These are phyloP conservation scores for Lochmaea capreae DNA, from an alignment of 2,888 invertebrate species.

Conservation along the genomic window DNA sequence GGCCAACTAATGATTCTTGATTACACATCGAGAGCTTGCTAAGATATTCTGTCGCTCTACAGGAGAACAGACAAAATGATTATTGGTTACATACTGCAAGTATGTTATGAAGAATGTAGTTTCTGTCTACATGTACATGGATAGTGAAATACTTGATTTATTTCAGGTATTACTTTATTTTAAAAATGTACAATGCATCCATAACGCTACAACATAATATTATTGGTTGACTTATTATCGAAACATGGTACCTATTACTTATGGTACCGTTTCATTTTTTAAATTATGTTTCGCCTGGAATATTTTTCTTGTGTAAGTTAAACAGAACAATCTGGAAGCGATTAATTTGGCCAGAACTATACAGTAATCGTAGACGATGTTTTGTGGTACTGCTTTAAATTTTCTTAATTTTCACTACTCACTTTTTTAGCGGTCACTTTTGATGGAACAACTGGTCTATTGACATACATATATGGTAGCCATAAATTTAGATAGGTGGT, in stretches of 20 bases:
- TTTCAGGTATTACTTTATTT: not conserved
- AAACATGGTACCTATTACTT: not conserved
- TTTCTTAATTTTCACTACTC: too few species aligned
- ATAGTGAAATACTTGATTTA: not conserved
- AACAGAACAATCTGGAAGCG: too few species aligned
- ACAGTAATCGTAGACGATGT: too few species aligned
- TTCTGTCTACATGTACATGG: conserved; percentile 7
- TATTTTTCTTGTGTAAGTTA: too few species aligned
- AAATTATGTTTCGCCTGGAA: not conserved
- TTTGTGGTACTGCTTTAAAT: too few species aligned
- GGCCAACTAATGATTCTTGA: conserved; percentile 40
- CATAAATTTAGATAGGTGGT: too few species aligned
- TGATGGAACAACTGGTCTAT: too few species aligned
- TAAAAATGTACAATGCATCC: not conserved
- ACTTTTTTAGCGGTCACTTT: too few species aligned
- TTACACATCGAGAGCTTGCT: conserved; percentile 21
- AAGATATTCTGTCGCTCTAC: conserved; percentile 47
- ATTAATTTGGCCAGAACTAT: too few species aligned
- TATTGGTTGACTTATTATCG: not conserved
- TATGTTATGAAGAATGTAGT: conserved; percentile 55
- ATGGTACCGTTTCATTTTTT: not conserved
- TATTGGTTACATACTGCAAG: conserved; percentile 61
- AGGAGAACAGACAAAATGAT: conserved; percentile 62
- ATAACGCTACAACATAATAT: too few species aligned
- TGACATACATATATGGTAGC: too few species aligned